Conservation (phyloP, 2,113 vertebrate species). For the Delphinus delphis region DNA sequence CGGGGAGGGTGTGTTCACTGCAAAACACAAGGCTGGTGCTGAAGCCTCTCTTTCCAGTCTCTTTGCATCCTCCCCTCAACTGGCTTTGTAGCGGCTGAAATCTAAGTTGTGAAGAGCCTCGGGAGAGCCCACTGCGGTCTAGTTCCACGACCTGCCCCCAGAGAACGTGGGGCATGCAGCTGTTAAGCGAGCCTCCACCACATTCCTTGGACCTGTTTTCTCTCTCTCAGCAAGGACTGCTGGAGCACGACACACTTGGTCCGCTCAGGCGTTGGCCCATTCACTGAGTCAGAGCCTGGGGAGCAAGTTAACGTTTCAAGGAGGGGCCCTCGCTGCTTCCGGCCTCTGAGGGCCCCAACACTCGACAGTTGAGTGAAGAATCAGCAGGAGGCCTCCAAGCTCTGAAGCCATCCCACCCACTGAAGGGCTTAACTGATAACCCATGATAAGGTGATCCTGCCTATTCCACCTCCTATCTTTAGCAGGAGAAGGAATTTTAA, state of each 20-base stretch:
- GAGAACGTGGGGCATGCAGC: neutral
- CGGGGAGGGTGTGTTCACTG: neutral
- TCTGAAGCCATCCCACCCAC: too few relatives aligned
- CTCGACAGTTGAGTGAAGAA: neutral
- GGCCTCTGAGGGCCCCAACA: neutral
- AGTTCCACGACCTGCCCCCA: neutral
- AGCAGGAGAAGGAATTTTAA: neutral
- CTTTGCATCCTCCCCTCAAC: neutral
- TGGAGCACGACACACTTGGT: too few relatives aligned
- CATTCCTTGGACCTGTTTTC: neutral
- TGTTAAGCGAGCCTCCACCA: neutral
- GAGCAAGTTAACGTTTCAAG: neutral
- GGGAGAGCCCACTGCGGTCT: neutral
- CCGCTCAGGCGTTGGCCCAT: neutral
- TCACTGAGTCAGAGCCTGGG: neutral
- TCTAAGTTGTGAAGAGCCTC: neutral
- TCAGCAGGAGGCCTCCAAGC: neutral
- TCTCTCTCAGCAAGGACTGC: neutral
- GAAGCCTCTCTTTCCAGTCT: neutral
- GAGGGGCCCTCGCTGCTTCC: neutral
- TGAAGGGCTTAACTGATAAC: neutral
- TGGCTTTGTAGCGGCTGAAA: neutral
- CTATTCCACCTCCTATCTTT: neutral
- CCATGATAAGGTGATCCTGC: neutral
- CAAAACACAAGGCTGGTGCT: neutral